Evolutionary conservation across 2,113 vertebrate species (phyloP).

Genomic region (Xiphorhynchus elegans): DNA sequence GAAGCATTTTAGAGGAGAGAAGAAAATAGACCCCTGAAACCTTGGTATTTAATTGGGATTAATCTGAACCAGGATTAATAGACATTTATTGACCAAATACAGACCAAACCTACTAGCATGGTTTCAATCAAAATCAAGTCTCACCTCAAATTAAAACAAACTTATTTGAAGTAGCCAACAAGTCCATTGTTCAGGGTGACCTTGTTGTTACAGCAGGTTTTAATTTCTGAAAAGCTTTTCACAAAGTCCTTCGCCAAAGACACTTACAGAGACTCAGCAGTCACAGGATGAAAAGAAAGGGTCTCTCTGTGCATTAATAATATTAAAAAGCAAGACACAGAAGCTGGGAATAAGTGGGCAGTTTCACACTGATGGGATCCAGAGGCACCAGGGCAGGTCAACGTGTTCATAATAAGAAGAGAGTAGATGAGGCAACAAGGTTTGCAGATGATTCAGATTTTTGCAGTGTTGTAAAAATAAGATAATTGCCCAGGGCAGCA

Average conservation of each 20-base stretch:
- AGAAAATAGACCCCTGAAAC: not conserved
- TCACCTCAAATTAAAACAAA: not conserved
- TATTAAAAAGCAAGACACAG: not conserved
- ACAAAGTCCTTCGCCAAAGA: not conserved
- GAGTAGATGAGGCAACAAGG: fast-evolving
- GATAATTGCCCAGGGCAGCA: not conserved
- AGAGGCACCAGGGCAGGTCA: not conserved
- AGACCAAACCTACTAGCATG: not conserved
- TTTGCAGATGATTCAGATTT: not conserved
- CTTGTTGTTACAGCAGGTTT: not conserved
- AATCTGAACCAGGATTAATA: not conserved
- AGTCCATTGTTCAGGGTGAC: not conserved
- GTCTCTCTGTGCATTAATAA: not conserved
- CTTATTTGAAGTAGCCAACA: not conserved
- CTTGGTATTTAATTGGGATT: not conserved
- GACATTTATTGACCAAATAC: not conserved
- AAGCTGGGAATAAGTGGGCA: not conserved
- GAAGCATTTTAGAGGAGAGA: not conserved
- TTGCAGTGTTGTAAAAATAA: not conserved
- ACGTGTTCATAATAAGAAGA: fast-evolving
- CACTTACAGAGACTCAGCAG: not conserved
- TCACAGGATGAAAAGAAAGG: not conserved
- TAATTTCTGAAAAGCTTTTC: constrained; percentile 41
- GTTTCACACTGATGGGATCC: not conserved
- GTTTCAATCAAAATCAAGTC: not conserved